A percentile compares a stretch with the other conserved stretches of the same genome.
These are phyloP conservation scores for Eristalis arbustorum DNA, from an alignment of 2,888 invertebrate species.

Conservation along the genomic window DNA sequence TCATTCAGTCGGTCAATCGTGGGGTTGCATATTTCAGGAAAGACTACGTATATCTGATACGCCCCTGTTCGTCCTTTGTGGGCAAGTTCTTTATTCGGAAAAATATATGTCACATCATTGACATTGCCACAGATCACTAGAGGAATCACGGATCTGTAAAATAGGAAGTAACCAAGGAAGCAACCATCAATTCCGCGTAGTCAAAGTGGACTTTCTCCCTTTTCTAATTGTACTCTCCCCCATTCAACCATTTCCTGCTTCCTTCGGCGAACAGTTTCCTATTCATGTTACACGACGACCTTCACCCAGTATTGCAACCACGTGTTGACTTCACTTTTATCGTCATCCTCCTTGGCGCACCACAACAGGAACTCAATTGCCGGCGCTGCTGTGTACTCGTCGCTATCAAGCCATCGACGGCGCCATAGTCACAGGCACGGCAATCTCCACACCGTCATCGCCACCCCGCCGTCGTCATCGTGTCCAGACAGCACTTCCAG, in stretches of 20 bases:
- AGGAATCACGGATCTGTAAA: no score
- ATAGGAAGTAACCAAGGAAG: no score
- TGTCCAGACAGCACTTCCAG: slow-evolving; percentile 32
- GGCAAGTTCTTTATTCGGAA: no score
- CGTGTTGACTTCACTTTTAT: slow-evolving; percentile 52
- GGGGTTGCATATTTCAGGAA: no score
- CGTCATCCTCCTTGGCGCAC: slow-evolving; percentile 11
- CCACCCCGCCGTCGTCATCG: slow-evolving; percentile 23
- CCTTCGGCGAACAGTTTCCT: background rate
- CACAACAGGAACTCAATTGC: slow-evolving; percentile 19
- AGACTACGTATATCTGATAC: no score
- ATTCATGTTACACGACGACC: background rate
- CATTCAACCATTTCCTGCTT: background rate
- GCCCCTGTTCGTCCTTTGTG: no score
- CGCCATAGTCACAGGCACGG: background rate
- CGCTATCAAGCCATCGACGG: background rate
- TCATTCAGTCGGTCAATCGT: no score
- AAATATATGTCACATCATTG: no score
- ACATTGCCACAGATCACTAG: no score
- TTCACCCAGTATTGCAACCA: slow-evolving; percentile 41
- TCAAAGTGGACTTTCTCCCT: no score
- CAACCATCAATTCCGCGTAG: no score
- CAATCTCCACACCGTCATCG: background rate
- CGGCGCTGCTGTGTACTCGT: slow-evolving; percentile 5
- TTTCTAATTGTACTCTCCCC: background rate